Percentiles rank a stretch among this genome's conserved stretches.
Conservation (phyloP, 2,113 vertebrate genomes). For the Oncorhynchus mykiss region DNA sequence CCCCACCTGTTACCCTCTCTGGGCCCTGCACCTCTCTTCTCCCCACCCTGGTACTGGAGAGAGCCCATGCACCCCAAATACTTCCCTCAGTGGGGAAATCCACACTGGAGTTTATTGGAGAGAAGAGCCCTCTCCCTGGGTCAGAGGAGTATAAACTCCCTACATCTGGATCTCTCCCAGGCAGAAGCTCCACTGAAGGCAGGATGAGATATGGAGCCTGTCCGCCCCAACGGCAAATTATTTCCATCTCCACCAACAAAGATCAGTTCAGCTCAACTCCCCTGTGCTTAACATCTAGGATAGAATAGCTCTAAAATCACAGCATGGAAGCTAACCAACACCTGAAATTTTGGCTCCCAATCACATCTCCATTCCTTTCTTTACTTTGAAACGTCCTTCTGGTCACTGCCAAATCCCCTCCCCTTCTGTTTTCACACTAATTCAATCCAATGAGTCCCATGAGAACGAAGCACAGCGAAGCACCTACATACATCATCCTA, state of each 20-base stretch:
- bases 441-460: background rate
- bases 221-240: background rate
- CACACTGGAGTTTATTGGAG: constrained; percentile 34
- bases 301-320: too few relatives aligned
- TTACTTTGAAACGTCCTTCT: too few relatives aligned
- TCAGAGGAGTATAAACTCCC: constrained; percentile 11
- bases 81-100: constrained; percentile 19
- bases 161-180: constrained; percentile 49
- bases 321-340: too few relatives aligned
- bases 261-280: background rate
- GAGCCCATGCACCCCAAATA: constrained; percentile 41
- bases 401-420: background rate
- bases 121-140: constrained; percentile 29
- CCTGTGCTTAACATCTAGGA: background rate
- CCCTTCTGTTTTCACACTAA: constrained; percentile 13
- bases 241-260: constrained; percentile 21
- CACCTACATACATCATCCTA: constrained; percentile 13
- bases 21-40: background rate
- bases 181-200: background rate
- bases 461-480: constrained; percentile 8
- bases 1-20: constrained; percentile 56
- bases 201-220: constrained; percentile 12
- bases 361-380: too few relatives aligned
- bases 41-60: constrained; percentile 30
- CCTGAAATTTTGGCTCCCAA: too few relatives aligned